Percentiles rank a stretch among this genome's conserved stretches.
phyloP scores from a whole-genome alignment of 1,140 invertebrate species.

The Aphelinus certus region DNA sequence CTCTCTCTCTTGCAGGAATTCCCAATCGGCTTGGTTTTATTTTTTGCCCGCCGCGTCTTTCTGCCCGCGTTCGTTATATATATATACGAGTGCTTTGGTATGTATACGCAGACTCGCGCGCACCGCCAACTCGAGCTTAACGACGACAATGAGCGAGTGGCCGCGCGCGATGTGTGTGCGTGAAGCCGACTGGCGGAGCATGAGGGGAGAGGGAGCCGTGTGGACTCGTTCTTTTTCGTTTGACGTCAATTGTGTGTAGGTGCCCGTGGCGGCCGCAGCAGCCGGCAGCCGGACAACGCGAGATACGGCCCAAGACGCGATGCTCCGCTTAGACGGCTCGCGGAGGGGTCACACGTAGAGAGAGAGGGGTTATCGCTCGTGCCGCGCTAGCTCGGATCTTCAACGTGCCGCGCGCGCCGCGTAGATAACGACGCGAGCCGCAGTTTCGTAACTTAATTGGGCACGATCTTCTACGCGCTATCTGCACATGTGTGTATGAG shows the following conservation, averaged over 20 bases:
- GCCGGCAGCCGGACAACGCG: constrained; percentile 34
- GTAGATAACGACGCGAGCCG: constrained; percentile 17
- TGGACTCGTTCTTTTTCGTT: constrained; percentile 44
- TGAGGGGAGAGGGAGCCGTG: constrained; percentile 27
- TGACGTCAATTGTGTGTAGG: constrained; percentile 65
- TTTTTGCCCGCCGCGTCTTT: background rate
- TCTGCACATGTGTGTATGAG: no score
- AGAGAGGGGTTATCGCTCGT: constrained; percentile 58
- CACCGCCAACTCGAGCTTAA: constrained; percentile 33
- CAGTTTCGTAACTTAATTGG: no score
- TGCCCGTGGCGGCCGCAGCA: constrained; percentile 38
- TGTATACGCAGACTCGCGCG: background rate
- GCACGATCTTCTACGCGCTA: no score
- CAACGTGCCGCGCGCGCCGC: constrained; percentile 52
- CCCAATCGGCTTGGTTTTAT: constrained; percentile 28
- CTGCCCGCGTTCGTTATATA: background rate
- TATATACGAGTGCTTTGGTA: background rate
- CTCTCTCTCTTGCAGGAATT: constrained; percentile 13
- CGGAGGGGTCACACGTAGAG: constrained; percentile 62
- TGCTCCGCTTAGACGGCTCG: constrained; percentile 50
- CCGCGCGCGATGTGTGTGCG: constrained; percentile 8
- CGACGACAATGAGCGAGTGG: constrained; percentile 37
- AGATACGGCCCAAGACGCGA: constrained; percentile 46
- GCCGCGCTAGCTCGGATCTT: constrained; percentile 55
- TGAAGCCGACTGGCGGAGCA: no score